phyloP scores from a whole-genome alignment of 2,797 vertebrate genomes.

The Falco biarmicus region DNA sequence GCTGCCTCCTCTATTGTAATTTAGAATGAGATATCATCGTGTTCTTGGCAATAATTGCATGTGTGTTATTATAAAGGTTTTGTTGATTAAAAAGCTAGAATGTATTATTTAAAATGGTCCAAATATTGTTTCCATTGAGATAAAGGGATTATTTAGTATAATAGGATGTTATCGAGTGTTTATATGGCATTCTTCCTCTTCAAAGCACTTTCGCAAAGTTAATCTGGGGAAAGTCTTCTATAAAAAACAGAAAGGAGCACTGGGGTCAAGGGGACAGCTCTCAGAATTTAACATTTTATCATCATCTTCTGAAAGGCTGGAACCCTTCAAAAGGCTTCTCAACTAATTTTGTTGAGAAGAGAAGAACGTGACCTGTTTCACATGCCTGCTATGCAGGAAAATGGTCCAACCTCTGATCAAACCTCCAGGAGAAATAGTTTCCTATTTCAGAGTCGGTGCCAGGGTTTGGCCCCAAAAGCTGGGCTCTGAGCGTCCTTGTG shows the following conservation, averaged over 20 bases:
- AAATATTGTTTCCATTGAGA: slow-evolving; percentile 32
- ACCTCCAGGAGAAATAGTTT: not conserved
- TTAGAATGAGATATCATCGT: not conserved
- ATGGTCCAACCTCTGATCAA: not conserved
- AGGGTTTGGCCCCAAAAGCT: not conserved
- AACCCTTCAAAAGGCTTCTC: not conserved
- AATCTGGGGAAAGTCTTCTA: not conserved
- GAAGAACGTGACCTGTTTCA: not conserved
- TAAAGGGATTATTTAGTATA: slow-evolving; percentile 33
- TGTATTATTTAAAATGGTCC: slow-evolving; percentile 7
- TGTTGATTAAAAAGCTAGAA: slow-evolving; percentile 33
- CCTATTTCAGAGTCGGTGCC: not conserved
- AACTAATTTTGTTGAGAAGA: not conserved
- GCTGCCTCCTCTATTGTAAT: not conserved
- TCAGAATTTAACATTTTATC: not conserved
- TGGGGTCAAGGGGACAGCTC: not conserved
- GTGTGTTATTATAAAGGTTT: not conserved
- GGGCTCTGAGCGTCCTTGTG: not conserved
- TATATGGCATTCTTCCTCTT: not conserved
- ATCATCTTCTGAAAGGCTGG: not conserved
- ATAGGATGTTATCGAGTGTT: not conserved
- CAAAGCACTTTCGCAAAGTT: not conserved
- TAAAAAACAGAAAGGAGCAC: not conserved
- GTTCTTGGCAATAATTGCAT: slow-evolving; percentile 15
- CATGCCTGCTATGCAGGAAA: not conserved